Base-by-base conservation (phyloP, 2,797 vertebrate species). In the Myotis myotis region DNA sequence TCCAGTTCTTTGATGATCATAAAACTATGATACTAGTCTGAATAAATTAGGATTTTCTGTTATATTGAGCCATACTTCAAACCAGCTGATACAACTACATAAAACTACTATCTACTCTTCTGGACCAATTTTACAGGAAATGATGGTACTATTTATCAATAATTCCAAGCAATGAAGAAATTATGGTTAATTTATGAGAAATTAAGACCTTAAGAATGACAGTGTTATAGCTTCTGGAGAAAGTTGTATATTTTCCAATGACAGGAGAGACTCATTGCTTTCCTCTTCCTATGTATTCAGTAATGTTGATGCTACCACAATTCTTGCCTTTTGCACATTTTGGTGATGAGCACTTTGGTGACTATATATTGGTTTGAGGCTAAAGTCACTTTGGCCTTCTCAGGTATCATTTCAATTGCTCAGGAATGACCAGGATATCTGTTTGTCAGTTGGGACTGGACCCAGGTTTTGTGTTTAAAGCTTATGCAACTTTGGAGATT, bases 161-260 rank as follows among this genome's bases (percentile, higher is more conserved):
- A 87, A 68, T 75, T 91, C 57, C 62, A 74, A 87, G 25, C 51
- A 88, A 62, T 70, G 36, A 91, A 80, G 78, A 95, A 93, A 76
- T 89, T 44, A 53, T 1, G 8, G 28, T 78, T 81, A 51, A 60
- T 60, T 72, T 57, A 53, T 13, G 79, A 33, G 71, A 53, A 75
- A 68, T 55, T 8, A 36, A 76, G 17, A 82, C 4, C 23, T 36
- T 36, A 71, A 23, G 38, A 60, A 80, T 80, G 22, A 86, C 33
- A 89, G 79, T n/a, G 33, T 25, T 82, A 3, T 36, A 70, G 30
- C 44, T 68, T 92, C 49, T 68, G 13, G 71, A 23, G 85, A 80
- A 79, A 36, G 64, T 84, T 75, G 15, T 80, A 20, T 8, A 17
- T 74, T 36, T 68, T 44, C 15, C 11, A 75, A 7, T 38, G 68